Evolutionary conservation across 2,797 vertebrate species (phyloP), one percentile per base, ranked within the genome.

Genomic region (Miichthys miiuy): DNA sequence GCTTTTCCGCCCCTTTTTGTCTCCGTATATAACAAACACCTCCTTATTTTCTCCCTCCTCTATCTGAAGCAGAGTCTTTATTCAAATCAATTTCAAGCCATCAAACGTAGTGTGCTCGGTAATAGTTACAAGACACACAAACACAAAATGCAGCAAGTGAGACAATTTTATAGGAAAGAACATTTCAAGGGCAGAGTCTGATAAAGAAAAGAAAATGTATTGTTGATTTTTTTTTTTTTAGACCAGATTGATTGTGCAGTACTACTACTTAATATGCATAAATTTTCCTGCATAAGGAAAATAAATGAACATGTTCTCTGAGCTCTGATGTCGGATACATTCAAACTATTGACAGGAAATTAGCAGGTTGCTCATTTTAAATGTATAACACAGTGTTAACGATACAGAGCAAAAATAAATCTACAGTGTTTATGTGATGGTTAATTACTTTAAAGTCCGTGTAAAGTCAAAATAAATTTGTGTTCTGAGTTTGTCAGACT

Each of bases 71-170:
- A 0, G 58, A 68, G 72, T 61, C 83, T 87, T 82, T 86, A 84
- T 91, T 89, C 83, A 87, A 89, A 92, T 91, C 87, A 84, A 88
- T 93, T 90, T 89, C 67, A 77, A 77, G 88, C 88, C 82, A 50
- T 83, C 86, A 72, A 62, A 84, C 23, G 41, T 25, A 5, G 82
- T 48, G 61, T 5, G 10, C 82, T 69, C 68, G 1, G 83, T 77
- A 54, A 84, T 77, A 80, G 83, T 80, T 71, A 77, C 73, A 76
- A 55, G 61, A 50, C 75, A 50, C 56, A 73, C 72, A 81, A 50
- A 76, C 74, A 71, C 71, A 72, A 21, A 68, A 68, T 23, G 23
- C 57, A 30, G 63, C 66, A 50, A 82, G 72, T 71, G 80, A 88
- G 81, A 75, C 66, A 72, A 78, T 90, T 85, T 82, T 27, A 68